Conservation (phyloP, 2,113 vertebrate genomes). For the Chunga burmeisteri region DNA sequence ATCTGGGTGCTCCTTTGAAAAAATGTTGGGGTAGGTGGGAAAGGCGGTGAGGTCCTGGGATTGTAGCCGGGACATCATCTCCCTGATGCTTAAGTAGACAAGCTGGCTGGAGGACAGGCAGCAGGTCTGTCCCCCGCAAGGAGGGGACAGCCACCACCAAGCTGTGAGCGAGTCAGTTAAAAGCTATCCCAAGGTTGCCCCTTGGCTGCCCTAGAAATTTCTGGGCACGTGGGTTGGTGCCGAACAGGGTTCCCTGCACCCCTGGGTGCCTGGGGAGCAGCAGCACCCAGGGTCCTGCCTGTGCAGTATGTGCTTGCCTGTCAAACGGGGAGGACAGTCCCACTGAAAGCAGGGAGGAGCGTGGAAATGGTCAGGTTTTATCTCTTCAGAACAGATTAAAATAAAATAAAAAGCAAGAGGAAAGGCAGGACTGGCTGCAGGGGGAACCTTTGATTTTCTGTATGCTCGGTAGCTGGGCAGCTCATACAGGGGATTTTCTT, state of each 20-base stretch:
- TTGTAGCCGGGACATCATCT: neutral
- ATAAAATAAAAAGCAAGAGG: neutral
- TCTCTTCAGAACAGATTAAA: neutral
- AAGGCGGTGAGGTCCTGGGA: neutral
- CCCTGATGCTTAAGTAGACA: rapidly evolving
- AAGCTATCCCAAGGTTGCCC: neutral
- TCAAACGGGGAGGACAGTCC: neutral
- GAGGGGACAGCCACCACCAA: neutral
- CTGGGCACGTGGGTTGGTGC: neutral
- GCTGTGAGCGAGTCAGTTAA: neutral
- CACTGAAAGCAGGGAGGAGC: neutral
- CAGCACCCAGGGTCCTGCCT: neutral
- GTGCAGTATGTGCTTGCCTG: neutral
- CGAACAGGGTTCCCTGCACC: neutral
- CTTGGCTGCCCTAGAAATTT: neutral
- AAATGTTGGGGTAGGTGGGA: neutral
- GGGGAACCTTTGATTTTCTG: neutral
- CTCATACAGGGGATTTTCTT: neutral
- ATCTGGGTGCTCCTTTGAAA: neutral
- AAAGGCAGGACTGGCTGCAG: neutral
- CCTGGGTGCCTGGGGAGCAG: neutral
- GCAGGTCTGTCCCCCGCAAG: neutral
- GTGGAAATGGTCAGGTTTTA: neutral
- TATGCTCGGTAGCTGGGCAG: neutral
- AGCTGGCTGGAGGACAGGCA: neutral